Conservation (phyloP, 2,113 vertebrate species). For the Alexandromys fortis region DNA sequence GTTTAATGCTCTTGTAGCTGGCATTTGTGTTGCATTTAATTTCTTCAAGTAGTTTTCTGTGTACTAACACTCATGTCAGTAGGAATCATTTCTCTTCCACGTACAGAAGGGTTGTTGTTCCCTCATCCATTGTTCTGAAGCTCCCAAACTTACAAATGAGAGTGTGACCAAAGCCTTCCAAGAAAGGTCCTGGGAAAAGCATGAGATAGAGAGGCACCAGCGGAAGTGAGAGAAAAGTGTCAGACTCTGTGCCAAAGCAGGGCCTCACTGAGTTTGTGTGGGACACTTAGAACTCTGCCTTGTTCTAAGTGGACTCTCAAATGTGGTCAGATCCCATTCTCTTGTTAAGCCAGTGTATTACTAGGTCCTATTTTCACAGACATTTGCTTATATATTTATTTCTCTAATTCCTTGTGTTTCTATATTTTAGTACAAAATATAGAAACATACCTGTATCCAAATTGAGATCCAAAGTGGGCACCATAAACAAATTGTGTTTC, state of each 20-base stretch:
- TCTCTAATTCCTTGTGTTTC: constrained; percentile 36
- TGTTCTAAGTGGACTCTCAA: not conserved
- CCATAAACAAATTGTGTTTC: constrained; percentile 82
- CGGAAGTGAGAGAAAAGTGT: not conserved
- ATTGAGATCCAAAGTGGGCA: constrained; percentile 73
- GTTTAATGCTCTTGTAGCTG: not conserved
- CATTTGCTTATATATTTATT: constrained; percentile 3
- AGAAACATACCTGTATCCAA: constrained; percentile 78
- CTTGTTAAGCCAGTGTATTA: not conserved
- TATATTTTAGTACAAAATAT: constrained; percentile 44
- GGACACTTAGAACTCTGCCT: not conserved
- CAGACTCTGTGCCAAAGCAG: not conserved
- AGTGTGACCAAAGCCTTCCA: not conserved
- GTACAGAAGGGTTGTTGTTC: constrained; percentile 2
- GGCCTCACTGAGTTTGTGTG: not conserved
- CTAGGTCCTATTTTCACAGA: not conserved
- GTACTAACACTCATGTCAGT: constrained; percentile 6
- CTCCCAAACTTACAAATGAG: not conserved
- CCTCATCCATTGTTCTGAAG: constrained; percentile 40
- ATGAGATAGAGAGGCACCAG: not conserved
- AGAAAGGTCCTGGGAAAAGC: constrained; percentile 17
- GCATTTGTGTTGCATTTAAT: constrained; percentile 1
- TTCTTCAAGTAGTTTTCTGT: constrained; percentile 40
- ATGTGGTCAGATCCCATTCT: not conserved
- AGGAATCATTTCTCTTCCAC: constrained; percentile 30